phyloP scores from a whole-genome alignment of 2,797 vertebrate genomes.

The Erethizon dorsatum region DNA sequence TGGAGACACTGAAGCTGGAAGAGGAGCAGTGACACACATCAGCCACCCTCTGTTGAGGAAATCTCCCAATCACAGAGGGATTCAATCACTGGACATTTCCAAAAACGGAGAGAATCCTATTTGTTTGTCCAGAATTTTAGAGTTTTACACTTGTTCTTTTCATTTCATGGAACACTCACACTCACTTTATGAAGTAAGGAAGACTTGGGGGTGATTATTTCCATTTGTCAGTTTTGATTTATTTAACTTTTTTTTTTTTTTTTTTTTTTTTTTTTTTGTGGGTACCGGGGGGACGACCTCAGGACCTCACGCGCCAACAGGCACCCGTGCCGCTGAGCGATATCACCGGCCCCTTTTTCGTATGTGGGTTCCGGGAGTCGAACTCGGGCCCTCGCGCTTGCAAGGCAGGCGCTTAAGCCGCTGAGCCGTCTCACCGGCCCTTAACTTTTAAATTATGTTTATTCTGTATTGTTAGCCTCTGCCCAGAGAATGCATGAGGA shows the following conservation, averaged over 20 bases:
- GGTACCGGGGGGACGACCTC: no score
- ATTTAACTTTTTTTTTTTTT: conserved; percentile 2
- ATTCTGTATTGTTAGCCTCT: not conserved
- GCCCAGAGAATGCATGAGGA: not conserved
- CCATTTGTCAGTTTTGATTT: not conserved
- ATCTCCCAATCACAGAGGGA: not conserved
- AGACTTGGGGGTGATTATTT: conserved; percentile 12
- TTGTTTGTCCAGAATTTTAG: not conserved
- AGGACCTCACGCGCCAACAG: no score
- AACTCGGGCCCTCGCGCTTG: no score
- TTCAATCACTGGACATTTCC: not conserved
- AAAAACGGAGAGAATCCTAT: conserved; percentile 11
- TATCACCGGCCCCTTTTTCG: no score
- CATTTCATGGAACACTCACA: not conserved
- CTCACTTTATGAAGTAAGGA: not conserved
- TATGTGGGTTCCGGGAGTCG: no score
- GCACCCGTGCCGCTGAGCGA: no score
- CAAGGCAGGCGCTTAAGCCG: no score
- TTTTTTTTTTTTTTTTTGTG: no score
- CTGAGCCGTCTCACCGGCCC: no score
- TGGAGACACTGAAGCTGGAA: not conserved
- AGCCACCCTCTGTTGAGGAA: conserved; percentile 3
- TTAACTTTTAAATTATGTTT: not conserved
- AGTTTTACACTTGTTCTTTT: not conserved
- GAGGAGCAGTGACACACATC: not conserved